These are phyloP conservation scores for Eciton burchellii DNA, from an alignment of 1,140 invertebrate species.

Conservation along the genomic window DNA sequence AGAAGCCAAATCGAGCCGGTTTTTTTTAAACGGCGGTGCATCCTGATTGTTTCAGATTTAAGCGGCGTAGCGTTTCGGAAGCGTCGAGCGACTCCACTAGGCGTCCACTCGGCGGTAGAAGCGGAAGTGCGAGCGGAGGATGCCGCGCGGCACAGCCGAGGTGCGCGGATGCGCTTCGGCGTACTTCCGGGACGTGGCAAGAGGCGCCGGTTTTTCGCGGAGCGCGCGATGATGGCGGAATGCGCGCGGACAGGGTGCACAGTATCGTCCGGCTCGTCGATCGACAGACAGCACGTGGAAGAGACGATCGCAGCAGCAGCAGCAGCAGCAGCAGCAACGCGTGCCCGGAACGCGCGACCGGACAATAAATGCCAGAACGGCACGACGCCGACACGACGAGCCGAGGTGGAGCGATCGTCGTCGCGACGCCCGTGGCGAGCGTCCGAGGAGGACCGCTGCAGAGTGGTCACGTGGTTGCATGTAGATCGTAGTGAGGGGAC, in stretches of 20 bases:
- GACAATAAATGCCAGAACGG: slow-evolving; percentile 70
- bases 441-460: slow-evolving; percentile 8
- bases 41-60: slow-evolving; percentile 28
- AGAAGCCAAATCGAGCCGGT: background rate
- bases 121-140: slow-evolving; percentile 34
- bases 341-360: slow-evolving; percentile 53
- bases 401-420: slow-evolving; percentile 60
- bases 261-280: slow-evolving; percentile 54
- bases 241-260: slow-evolving; percentile 46
- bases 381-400: slow-evolving; percentile 40
- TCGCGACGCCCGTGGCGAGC: slow-evolving; percentile 41
- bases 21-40: background rate
- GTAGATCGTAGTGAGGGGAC: slow-evolving; percentile 53
- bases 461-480: slow-evolving; percentile 59
- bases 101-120: background rate
- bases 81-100: background rate
- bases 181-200: slow-evolving; percentile 20
- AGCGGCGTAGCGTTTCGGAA: background rate
- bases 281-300: slow-evolving; percentile 33
- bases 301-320: slow-evolving; percentile 11
- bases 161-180: slow-evolving; percentile 1
- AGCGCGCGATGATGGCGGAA: slow-evolving; percentile 72
- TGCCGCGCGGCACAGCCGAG: slow-evolving; percentile 34
- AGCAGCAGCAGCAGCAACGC: slow-evolving; percentile 40
- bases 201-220: slow-evolving; percentile 24